Base-by-base conservation (phyloP, 2,113 vertebrate species). In the Petromus typicus region DNA sequence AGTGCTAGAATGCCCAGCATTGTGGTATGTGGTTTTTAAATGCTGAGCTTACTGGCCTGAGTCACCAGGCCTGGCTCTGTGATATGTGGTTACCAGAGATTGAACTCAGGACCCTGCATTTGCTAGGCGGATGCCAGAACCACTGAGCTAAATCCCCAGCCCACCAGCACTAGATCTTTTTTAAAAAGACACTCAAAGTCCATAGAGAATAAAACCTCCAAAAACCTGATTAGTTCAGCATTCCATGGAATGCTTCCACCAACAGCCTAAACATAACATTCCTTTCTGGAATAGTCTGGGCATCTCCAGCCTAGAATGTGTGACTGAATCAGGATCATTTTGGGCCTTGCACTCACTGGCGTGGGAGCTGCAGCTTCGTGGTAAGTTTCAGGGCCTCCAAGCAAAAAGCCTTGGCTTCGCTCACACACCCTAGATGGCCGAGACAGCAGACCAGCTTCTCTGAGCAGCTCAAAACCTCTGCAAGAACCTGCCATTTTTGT, bases 401-500 rank as follows among this genome's bases (percentile, higher is more conserved):
- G 82, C 99, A 99, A 92, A 99, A 99, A 37, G 99, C 98, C 95
- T 99, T 99, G 90, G 99, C 99, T 59, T 99, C 99, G 1, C 98
- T 99, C 37, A 98, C 97, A 75, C 97, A 98, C 25, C 99, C 99
- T 80, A 98, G 83, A 63, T 32, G 93, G 94, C 99, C 97, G 43
- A 99, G 98, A 23, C 98, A 96, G 1, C 96, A 93, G 57, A 99
- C 98, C 59, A 99, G 97, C 86, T 97, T 98, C 98, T 98, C 97
- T 0, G 99, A 99, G 98, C 99, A 99, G 95, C 94, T 97, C 73
- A 99, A 97, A 89, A 99, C 87, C 57, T 99, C 99, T 1, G 98
- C 98, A 90, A 99, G 98, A 95, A 99, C 98, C 94, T 99, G 98
- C 99, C 99, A 99, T 97, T 99, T 99, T 83, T 99, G 97, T 75